Percentiles rank a stretch among this genome's conserved stretches.
Conservation (phyloP, 30 jellyfish, hydroid and myxozoan species). For the Clytia hemisphaerica region DNA sequence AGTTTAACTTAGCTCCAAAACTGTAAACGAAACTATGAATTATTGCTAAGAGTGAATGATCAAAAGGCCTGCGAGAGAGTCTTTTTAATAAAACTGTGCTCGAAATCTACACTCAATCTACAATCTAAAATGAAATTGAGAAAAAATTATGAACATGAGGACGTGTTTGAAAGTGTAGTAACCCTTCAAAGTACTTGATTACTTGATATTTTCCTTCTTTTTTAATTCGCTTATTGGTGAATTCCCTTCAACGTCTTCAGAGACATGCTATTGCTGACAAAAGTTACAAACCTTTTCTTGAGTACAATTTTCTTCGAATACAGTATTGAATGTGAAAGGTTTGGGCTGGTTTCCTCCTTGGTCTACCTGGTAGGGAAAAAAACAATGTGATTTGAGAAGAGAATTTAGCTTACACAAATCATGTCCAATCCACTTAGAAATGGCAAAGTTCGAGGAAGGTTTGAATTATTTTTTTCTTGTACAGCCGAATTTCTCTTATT, state of each 20-base stretch:
- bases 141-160: neutral
- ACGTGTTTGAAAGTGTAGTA: neutral
- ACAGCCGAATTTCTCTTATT: too few species aligned
- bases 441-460: neutral
- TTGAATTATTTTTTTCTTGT: too few species aligned
- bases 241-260: neutral
- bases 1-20: neutral
- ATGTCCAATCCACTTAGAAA: neutral
- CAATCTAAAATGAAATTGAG: too few species aligned
- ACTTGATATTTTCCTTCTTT: too few species aligned
- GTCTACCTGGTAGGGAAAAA: constrained; percentile 35
- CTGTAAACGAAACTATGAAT: too few species aligned
- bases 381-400: neutral
- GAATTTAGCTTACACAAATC: neutral
- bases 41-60: too few species aligned
- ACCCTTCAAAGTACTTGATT: neutral
- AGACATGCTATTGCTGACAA: neutral
- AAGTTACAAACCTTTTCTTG: constrained; percentile 65
- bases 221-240: neutral
- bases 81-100: too few species aligned
- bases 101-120: too few species aligned
- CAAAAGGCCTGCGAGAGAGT: neutral
- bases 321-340: constrained; percentile 63
- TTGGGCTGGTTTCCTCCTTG: constrained; percentile 58
- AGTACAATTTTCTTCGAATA: constrained; percentile 41